Base-by-base conservation (phyloP, 2,888 invertebrate species). In the Dasypolia templi region DNA sequence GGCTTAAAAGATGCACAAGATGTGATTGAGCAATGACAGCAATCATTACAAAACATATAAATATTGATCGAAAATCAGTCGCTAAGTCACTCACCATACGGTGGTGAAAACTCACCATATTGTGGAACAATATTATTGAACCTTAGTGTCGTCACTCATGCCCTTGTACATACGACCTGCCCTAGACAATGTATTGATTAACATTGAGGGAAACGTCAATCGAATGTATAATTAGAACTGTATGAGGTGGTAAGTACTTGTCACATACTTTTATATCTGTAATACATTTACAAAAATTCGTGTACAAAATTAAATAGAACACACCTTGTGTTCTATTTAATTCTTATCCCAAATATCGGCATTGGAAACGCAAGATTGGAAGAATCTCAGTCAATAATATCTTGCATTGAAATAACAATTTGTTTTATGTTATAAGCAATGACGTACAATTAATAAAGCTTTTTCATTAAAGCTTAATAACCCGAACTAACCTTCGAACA, bases 151-250 rank as follows among this genome's bases (percentile, higher is more conserved):
- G 79, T 77, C 72, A 59, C 26, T 39, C 29, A 39, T 61, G 75
- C 44, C 80, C 77, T 78, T 78, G 75, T 62, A 26, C 61, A 51
- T 56, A 74, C n/a, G 80, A 74, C 80, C 51, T 65, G 65, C 55
- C 79, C 71, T 77, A 77, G 73, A 81, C 70, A 69, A 32, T 51
- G 56, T 78, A 78, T 78, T 66, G 77, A 78, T 78, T 78, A 5
- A 51, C 74, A 32, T 58, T 62, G 49, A 74, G 12, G 65, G 61
- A 65, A 73, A 56, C 26, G 22, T 63, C 74, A 66, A 46, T 51
- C 29, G 39, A 39, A 62, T 39, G 14, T 79, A 35, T 44, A n/a
- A 11, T 49, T 11, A 26, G 22, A 32, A 46, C 44, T 79, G 39
- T 42, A 42, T 19, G 6, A 39, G 51, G 19, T 11, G 5, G 46